A percentile compares a stretch with the other conserved stretches of the same genome.
phyloP scores from a whole-genome alignment of 2,888 invertebrate genomes.

The Plusia festucae region DNA sequence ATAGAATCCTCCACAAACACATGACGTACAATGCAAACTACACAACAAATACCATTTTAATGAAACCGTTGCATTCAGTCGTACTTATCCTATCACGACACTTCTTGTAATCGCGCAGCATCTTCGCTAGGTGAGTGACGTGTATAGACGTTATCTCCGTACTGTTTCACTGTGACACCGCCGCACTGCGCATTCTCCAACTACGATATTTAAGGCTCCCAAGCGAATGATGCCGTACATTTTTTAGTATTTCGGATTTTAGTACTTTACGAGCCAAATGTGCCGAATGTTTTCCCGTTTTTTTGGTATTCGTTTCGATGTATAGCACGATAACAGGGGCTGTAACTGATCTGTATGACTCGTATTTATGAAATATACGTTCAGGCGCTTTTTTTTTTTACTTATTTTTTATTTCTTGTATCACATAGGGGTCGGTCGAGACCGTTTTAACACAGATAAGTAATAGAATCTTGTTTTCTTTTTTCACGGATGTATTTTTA shows the following conservation, averaged over 20 bases:
- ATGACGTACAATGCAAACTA: too few relatives aligned
- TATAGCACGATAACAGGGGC: conserved; percentile 3
- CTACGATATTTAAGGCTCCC: conserved; percentile 56
- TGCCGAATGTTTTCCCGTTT: conserved; percentile 9
- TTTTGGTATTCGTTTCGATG: conserved; percentile 4
- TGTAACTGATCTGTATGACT: conserved; percentile 6
- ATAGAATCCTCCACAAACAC: too few relatives aligned
- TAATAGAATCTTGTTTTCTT: not conserved
- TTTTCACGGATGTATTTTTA: not conserved
- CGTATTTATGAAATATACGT: conserved; percentile 2
- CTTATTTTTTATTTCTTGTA: not conserved
- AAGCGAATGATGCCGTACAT: conserved; percentile 32
- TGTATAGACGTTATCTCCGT: conserved; percentile 45
- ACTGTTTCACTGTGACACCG: conserved; percentile 55
- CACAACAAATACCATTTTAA: not conserved
- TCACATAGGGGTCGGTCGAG: not conserved
- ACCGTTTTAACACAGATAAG: not conserved
- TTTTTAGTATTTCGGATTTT: conserved; percentile 46
- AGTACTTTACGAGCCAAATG: conserved; percentile 11
- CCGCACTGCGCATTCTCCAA: conserved; percentile 57
- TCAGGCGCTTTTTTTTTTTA: not conserved
- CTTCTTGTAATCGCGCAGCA: conserved; percentile 28
- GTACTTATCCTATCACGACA: not conserved
- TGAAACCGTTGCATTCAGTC: not conserved
- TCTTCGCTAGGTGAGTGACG: conserved; percentile 16